Conservation (phyloP, 2,888 invertebrate genomes). For the Muscina levida region DNA sequence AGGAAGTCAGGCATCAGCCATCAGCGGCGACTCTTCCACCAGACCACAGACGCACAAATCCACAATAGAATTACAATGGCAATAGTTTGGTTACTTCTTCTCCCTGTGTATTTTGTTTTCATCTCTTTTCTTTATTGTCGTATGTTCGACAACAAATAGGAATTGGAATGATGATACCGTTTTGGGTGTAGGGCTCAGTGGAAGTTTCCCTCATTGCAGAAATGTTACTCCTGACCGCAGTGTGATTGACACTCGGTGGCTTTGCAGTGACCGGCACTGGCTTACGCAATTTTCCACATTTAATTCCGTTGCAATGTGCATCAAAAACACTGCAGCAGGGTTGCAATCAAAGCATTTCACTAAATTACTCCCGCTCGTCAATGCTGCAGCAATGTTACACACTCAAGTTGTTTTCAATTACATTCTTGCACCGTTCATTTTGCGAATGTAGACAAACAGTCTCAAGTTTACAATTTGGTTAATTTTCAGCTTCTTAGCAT, state of each 20-base stretch:
- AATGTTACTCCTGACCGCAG: background rate
- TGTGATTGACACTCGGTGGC: constrained; percentile 18
- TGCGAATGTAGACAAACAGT: background rate
- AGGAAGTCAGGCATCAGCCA: constrained; percentile 59
- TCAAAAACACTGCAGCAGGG: background rate
- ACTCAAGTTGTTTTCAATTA: constrained; percentile 50
- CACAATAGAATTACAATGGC: constrained; percentile 63
- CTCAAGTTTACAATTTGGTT: background rate
- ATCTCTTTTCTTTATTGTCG: constrained; percentile 3
- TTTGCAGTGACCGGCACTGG: background rate
- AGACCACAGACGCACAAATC: constrained; percentile 63
- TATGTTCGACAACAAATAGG: background rate
- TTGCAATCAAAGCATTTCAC: constrained; percentile 2
- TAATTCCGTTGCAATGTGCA: background rate
- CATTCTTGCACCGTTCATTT: constrained; percentile 38
- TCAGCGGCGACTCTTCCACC: constrained; percentile 34
- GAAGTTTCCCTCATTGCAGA: background rate
- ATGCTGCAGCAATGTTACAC: constrained; percentile 30
- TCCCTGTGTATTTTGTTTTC: background rate
- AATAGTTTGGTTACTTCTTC: constrained; percentile 58
- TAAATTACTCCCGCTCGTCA: constrained; percentile 1
- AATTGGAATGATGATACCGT: background rate
- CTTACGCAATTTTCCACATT: constrained; percentile 1
- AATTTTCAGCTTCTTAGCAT: constrained; percentile 6
- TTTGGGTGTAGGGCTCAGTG: background rate